These are phyloP conservation scores for Chrysemys picta DNA, from an alignment of 2,113 vertebrate genomes.

Conservation along the genomic window DNA sequence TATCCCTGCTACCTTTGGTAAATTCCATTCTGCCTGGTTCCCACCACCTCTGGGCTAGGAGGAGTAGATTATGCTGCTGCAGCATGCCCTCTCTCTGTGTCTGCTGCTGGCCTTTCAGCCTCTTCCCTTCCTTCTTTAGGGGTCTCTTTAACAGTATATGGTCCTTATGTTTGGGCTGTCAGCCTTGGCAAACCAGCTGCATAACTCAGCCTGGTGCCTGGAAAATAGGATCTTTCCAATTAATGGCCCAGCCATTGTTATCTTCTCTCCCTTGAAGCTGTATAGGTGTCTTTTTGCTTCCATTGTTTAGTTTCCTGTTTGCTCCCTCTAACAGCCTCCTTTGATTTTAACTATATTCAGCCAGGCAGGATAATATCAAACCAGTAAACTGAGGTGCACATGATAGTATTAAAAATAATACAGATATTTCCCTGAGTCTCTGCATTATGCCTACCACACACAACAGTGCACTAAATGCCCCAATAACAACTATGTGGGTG, in stretches of 20 bases:
- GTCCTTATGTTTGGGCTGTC: neutral
- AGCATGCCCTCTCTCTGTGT: too few relatives aligned
- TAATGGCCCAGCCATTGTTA: too few relatives aligned
- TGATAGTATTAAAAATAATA: neutral
- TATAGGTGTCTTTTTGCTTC: neutral
- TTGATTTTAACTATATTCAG: neutral
- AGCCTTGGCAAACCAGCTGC: too few relatives aligned
- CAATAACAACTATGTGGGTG: too few relatives aligned
- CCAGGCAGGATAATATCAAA: neutral
- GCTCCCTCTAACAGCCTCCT: neutral
- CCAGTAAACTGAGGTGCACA: neutral
- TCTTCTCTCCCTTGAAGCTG: neutral
- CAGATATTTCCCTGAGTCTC: neutral
- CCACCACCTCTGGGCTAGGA: neutral
- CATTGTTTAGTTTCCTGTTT: neutral
- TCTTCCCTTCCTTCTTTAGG: neutral
- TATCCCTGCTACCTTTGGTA: neutral
- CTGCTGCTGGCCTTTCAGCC: neutral
- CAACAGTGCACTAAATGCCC: too few relatives aligned
- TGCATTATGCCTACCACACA: neutral
- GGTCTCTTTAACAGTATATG: neutral
- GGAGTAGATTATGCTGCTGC: neutral
- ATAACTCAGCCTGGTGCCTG: too few relatives aligned
- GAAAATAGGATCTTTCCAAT: too few relatives aligned
- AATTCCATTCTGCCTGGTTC: neutral